These are phyloP conservation scores for Cettia cetti DNA, from an alignment of 2,113 vertebrate species.

Conservation along the genomic window DNA sequence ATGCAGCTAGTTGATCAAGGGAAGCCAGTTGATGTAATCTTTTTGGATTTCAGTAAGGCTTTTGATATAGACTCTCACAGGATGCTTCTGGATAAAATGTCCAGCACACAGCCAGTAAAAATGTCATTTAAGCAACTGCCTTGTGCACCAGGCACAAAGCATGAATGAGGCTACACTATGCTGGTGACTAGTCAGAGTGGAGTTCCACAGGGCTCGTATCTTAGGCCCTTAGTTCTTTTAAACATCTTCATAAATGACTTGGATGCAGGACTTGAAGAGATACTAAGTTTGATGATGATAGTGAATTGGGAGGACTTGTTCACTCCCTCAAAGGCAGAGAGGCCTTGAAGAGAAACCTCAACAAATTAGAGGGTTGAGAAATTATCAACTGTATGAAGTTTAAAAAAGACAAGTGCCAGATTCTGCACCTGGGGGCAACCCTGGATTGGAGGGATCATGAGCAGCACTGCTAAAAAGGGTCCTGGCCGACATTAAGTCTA, in stretches of 20 bases:
- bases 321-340: neutral
- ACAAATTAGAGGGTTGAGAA: neutral
- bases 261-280: neutral
- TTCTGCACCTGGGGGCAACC: neutral
- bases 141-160: neutral
- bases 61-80: neutral
- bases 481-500: neutral
- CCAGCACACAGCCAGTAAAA: neutral
- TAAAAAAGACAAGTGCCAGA: neutral
- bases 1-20: neutral
- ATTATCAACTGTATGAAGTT: neutral
- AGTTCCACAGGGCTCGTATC: neutral
- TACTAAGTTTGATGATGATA: neutral
- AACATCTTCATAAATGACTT: neutral
- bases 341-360: neutral
- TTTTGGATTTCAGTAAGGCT: neutral
- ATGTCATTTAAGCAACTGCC: neutral
- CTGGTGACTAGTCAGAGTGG: neutral
- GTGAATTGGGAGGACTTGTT: neutral
- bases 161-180: neutral
- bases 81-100: neutral
- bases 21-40: neutral
- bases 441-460: neutral
- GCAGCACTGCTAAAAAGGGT: neutral
- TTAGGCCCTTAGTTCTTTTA: neutral